Evolutionary conservation across 2,113 vertebrate species (phyloP).

Genomic region (Ceratotherium simum): DNA sequence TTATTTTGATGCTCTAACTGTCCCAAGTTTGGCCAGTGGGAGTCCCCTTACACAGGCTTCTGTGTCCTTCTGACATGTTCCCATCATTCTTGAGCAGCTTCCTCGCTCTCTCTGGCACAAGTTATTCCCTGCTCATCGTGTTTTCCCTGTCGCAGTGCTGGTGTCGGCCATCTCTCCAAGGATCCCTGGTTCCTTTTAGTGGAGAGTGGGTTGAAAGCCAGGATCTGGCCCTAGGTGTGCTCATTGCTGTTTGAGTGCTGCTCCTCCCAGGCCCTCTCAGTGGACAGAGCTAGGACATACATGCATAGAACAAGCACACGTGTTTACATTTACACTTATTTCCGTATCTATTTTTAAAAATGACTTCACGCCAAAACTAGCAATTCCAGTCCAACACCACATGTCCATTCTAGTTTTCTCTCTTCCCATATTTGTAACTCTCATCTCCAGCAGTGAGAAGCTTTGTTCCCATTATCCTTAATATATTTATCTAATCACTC

Average conservation of each 20-base stretch:
- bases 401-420: not conserved
- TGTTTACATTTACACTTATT: not conserved
- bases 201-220: not conserved
- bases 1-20: not conserved
- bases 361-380: not conserved
- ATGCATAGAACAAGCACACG: not conserved
- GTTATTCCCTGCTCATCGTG: not conserved
- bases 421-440: not conserved
- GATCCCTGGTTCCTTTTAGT: not conserved
- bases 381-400: not conserved
- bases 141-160: not conserved
- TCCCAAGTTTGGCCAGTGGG: not conserved
- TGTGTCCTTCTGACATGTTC: not conserved
- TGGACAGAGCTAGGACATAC: not conserved
- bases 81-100: not conserved
- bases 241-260: not conserved
- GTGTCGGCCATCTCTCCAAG: not conserved
- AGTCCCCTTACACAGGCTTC: not conserved
- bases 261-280: not conserved
- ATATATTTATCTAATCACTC: too few species aligned
- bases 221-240: too few species aligned
- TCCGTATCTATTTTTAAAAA: not conserved
- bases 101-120: too few species aligned
- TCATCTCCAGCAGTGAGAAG: not conserved
- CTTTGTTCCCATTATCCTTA: too few species aligned